These are phyloP conservation scores for Thunnus albacares DNA, from an alignment of 2,797 vertebrate species.

Conservation along the genomic window DNA sequence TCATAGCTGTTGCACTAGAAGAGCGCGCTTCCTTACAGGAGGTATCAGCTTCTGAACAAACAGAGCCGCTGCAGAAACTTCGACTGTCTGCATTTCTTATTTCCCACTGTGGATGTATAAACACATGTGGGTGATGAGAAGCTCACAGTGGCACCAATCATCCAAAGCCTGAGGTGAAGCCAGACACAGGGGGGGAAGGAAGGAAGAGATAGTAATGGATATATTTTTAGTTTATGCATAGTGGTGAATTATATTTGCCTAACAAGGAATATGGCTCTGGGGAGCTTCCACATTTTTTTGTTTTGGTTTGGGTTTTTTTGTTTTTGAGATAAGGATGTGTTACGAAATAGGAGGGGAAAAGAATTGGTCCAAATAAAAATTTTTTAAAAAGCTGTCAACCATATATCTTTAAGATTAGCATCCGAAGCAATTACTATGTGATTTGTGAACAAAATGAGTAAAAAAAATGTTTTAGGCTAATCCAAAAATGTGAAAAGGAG, in stretches of 20 bases:
- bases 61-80: conserved; percentile 32
- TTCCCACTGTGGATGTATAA: conserved; percentile 33
- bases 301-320: not conserved
- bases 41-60: conserved; percentile 44
- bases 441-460: conserved; percentile 40
- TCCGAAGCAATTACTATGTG: conserved; percentile 54
- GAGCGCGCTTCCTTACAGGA: conserved; percentile 31
- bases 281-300: conserved; percentile 37
- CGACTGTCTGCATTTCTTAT: conserved; percentile 46
- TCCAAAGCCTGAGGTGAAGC: conserved; percentile 61
- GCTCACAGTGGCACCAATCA: conserved; percentile 64
- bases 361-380: conserved; percentile 29
- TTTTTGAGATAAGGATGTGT: conserved; percentile 39
- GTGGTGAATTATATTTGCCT: conserved; percentile 60
- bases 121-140: conserved; percentile 54
- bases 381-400: conserved; percentile 28
- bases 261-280: conserved; percentile 59
- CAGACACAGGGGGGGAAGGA: conserved; percentile 38
- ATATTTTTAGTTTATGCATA: conserved; percentile 67
- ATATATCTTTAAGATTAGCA: conserved; percentile 60
- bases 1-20: conserved; percentile 56
- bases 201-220: conserved; percentile 42
- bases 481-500: not conserved
- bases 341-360: conserved; percentile 34
- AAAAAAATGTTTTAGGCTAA: conserved; percentile 22